phyloP scores from a whole-genome alignment of 2,888 invertebrate species.

The Charanyca ferruginea region DNA sequence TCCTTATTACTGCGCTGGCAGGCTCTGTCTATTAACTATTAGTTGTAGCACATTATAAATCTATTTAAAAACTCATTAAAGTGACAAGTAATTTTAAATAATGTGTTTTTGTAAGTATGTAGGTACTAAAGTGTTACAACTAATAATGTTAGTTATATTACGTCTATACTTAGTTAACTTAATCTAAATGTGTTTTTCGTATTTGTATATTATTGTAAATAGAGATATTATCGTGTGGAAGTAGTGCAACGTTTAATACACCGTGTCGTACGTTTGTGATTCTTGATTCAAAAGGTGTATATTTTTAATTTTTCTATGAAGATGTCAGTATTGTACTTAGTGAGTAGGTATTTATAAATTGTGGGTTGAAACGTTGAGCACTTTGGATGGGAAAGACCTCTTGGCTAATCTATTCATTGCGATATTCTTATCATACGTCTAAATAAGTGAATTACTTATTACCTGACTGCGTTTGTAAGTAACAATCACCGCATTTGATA shows the following conservation, averaged over 20 bases:
- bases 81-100: conserved; percentile 39
- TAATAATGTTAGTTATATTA: conserved; percentile 31
- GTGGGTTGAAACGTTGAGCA: conserved; percentile 38
- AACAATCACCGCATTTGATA: neutral
- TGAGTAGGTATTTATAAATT: conserved; percentile 79
- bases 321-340: conserved; percentile 85
- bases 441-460: too few species aligned
- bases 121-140: conserved; percentile 22
- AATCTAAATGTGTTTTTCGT: conserved; percentile 59
- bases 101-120: conserved; percentile 31
- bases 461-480: too few species aligned
- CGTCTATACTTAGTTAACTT: conserved; percentile 31
- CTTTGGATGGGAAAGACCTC: conserved; percentile 34
- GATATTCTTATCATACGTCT: too few species aligned
- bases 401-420: too few species aligned
- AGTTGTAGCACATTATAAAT: conserved; percentile 49
- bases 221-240: conserved; percentile 69
- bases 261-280: conserved; percentile 80
- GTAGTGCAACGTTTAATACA: conserved; percentile 72
- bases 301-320: conserved; percentile 76
- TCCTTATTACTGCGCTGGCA: conserved; percentile 49
- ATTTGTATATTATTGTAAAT: conserved; percentile 85
- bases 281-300: conserved; percentile 78
- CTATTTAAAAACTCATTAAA: conserved; percentile 40
- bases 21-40: conserved; percentile 57